These are phyloP conservation scores for Pogonomyrmex barbatus DNA, from an alignment of 1,140 invertebrate genomes.

Conservation along the genomic window DNA sequence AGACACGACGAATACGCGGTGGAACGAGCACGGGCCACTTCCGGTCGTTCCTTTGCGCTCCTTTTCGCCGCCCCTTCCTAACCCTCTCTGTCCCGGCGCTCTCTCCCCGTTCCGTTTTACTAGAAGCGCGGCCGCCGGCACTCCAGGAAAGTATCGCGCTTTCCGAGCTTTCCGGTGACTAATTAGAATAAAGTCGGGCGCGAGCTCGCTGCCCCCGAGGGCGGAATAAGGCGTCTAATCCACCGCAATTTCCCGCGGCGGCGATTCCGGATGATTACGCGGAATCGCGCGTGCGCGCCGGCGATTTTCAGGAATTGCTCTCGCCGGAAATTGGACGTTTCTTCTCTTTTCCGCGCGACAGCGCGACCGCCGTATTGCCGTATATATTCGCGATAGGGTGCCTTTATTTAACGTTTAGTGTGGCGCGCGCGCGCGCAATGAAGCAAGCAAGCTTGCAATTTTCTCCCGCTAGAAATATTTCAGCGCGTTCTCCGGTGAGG, in stretches of 20 bases:
- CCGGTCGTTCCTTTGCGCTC: conserved; percentile 27
- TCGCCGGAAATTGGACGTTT: conserved; percentile 35
- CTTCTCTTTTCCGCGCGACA: conserved; percentile 18
- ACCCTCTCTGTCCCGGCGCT: background rate
- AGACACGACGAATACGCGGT: conserved; percentile 68
- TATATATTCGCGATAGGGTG: conserved; percentile 3
- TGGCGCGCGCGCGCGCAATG: background rate
- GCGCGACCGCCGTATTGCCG: conserved; percentile 29
- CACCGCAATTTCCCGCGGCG: conserved; percentile 58
- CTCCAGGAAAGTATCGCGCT: conserved; percentile 50
- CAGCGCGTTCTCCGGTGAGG: background rate
- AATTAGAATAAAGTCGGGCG: conserved; percentile 62
- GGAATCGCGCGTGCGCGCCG: conserved; percentile 18
- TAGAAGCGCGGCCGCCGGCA: background rate
- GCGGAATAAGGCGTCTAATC: conserved; percentile 54
- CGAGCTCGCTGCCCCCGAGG: conserved; percentile 5
- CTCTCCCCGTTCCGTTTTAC: background rate
- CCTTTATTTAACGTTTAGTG: conserved; percentile 34
- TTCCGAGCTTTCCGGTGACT: conserved; percentile 55
- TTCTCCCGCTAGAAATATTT: conserved; percentile 17
- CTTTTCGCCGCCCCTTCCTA: background rate
- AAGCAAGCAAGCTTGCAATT: conserved; percentile 10
- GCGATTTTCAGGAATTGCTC: conserved; percentile 41
- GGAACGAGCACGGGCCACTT: conserved; percentile 44
- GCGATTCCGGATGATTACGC: conserved; percentile 55